Evolutionary conservation across 2,888 invertebrate species (phyloP), one percentile per base, ranked within the genome.

Genomic region (Toxonevra muliebris): DNA sequence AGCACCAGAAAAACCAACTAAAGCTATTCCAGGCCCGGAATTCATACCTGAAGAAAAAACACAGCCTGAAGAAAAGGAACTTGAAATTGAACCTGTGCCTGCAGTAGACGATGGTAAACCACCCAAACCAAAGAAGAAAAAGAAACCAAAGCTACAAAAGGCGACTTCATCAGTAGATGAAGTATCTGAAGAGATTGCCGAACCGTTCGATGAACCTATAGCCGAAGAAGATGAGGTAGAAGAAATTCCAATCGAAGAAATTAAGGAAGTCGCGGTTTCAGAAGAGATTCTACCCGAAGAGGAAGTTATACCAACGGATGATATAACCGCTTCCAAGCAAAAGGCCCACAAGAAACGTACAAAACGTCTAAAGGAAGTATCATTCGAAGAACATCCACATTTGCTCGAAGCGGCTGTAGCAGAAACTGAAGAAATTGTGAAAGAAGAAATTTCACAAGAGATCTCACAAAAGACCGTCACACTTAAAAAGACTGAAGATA

Each of bases 401-500:
- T 66, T 84, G 7, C 69, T 83, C 40, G 82, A 85, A 73, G 80
- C 83, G 2, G 77, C 76, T 41, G 74, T 80, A 45, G 77, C 77
- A 11, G 82, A 84, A 74, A 77, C 74, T 42, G 81, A 84, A 73
- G 82, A 84, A 71, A 76, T 81, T 52, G 76, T 82, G 55, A 74
- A 79, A 68, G 76, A 79, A 65, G 71, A 79, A 78, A 71, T 76
- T 69, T 71, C 78, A 17, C 80, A 80, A 71, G 85, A 80, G 76
- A 79, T 85, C 76, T 87, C 87, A 62, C 86, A 87, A 77, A 87
- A 86, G 72, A 85, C 86, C 76, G 87, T 88, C 57, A 84, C 80
- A 73, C 74, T 83, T 1, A 83, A 83, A 62, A 84, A 84, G 76
- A 80, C 87, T 70, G 80, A 84, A 73, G 86, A 87, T 74, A 80